Evolutionary conservation across 2,888 invertebrate genomes (phyloP), one percentile per base, ranked within the genome.

Genomic region (Parascotia fuliginaria): DNA sequence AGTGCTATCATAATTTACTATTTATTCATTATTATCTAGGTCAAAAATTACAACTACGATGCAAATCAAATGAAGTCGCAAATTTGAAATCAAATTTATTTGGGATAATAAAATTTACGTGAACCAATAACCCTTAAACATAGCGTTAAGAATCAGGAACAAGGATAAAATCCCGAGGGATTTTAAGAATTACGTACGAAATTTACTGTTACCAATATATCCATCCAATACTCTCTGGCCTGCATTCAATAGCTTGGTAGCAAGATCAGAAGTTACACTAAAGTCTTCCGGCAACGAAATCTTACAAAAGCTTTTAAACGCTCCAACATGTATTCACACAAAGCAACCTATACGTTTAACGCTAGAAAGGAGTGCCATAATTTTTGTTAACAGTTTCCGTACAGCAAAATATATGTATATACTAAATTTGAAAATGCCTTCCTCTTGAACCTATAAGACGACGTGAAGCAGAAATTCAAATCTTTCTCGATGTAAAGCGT

Each of bases 341-440:
- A 70, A 39, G 60, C 49, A 73, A 75, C 69, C 73, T 69, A 77
- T 75, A 76, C 61, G 68, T 72, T 77, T 57, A 65, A 66, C 61
- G 63, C 55, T 55, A 52, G 55, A 61, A 62, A 58, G 47, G 61
- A 65, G 70, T 56, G 70, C 73, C 70, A 78, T 83, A 77, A 81
- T 77, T 84, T 80, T 74, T 70, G 61, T 61, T 73, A 75, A 79
- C 75, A 73, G 78, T 79, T 82, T 83, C 79, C 77, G 74, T 69
- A 61, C 50, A 64, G 67, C 52, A 55, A 70, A 65, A 73, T 58
- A 61, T 56, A 56, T 75, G 73, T 75, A 77, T 72, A 77, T 77
- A 75, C n/a, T n/a, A n/a, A n/a, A 68, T 74, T 68, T 65, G 65
- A 63, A 53, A 70, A 70, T 67, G 54, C 43, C 75, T 72, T 72